Evolutionary conservation across 2,888 invertebrate genomes (phyloP), one percentile per base, ranked within the genome.

Genomic region (Pristionchus arcanus): DNA sequence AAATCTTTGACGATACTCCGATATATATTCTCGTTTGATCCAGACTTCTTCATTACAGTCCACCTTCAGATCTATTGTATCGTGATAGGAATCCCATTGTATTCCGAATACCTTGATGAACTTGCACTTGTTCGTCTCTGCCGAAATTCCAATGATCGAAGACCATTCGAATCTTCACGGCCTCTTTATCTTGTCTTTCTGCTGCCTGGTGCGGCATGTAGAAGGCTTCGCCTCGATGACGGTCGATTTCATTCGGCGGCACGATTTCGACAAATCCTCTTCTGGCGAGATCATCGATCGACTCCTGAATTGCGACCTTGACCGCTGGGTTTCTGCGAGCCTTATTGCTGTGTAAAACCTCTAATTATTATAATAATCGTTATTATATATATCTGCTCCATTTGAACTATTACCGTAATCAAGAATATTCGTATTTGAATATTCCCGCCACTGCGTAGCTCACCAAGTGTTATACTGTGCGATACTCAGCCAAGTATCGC

Each of bases 131-230:
- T n/a, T n/a, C n/a, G n/a, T n/a, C n/a, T n/a, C n/a, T n/a, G n/a
- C n/a, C n/a, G n/a, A n/a, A n/a, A n/a, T n/a, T n/a, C n/a, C n/a
- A n/a, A n/a, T n/a, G n/a, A n/a, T 74, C 71, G 37, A 74, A 74
- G 34, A 74, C 71, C 37, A 74, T 74, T 2, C 71, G 31, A 2
- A 74, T 5, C 21, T 74, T 37, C 2, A 37, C 37, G 19, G 71
- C 37, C 37, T 74, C 71, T 21, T 74, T 74, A 5, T 74, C 71
- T 21, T 7, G 5, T 21, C 71, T 31, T 19, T 74, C 34, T 15
- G 37, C 71, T 21, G 19, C 21, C 71, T 74, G 71, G 37, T 74
- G 71, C 7, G 71, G 71, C 71, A 74, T 74, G 37, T 74, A 74
- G 71, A 19, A 74, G 2, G 9, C 34, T 74, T 74, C 37, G 2